A percentile compares a stretch with the other conserved stretches of the same genome.
Evolutionary conservation across 2,888 invertebrate genomes (phyloP).

Genomic region (Geophilus truncorum): DNA sequence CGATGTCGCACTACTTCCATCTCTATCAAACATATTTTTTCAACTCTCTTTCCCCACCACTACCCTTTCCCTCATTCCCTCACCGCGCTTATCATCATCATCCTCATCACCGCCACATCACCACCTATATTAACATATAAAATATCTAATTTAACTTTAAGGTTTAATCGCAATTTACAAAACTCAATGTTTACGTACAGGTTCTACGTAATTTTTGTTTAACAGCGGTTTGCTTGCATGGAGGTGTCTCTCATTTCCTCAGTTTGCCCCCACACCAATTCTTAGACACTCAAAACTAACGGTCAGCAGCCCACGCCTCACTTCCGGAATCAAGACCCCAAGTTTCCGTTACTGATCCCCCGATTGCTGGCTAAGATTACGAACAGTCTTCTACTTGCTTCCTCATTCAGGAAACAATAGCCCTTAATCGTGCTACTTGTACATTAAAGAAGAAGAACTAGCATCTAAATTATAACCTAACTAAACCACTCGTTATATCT

Average conservation of each 20-base stretch:
- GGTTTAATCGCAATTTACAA: too few relatives aligned
- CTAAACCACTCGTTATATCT: too few relatives aligned
- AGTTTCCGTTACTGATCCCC: slow-evolving; percentile 27
- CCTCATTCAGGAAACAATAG: slow-evolving; percentile 27
- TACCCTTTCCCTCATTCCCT: background rate
- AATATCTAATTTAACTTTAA: too few relatives aligned
- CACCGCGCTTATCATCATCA: background rate
- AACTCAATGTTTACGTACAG: background rate
- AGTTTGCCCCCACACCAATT: background rate
- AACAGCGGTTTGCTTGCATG: slow-evolving; percentile 6
- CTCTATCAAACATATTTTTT: slow-evolving; percentile 5
- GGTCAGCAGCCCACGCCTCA: slow-evolving; percentile 7
- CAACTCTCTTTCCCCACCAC: background rate
- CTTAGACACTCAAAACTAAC: slow-evolving; percentile 19
- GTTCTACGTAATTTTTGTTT: background rate
- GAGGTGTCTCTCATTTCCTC: slow-evolving; percentile 10
- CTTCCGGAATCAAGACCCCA: slow-evolving; percentile 27
- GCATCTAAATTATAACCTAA: background rate
- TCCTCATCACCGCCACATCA: too few relatives aligned
- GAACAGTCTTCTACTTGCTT: slow-evolving; percentile 18
- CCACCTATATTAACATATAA: too few relatives aligned
- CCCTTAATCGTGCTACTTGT: background rate
- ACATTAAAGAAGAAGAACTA: background rate
- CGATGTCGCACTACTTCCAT: slow-evolving; percentile 12
- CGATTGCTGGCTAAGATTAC: slow-evolving; percentile 24